Conservation (phyloP, 2,888 invertebrate genomes). For the Hemithea aestivaria region DNA sequence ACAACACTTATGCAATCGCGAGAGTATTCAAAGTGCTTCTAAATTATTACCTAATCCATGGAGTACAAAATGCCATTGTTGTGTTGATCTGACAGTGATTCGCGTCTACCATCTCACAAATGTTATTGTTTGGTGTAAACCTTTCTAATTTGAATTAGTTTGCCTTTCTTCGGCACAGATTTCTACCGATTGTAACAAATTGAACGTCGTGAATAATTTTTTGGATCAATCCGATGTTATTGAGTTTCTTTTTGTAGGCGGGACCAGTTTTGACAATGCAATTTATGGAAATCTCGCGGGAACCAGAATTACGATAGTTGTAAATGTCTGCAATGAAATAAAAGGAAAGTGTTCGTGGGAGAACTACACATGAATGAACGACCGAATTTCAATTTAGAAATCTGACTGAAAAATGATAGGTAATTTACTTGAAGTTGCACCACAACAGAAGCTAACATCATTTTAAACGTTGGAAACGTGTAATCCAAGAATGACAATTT, state of each 20-base stretch:
- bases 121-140: constrained; percentile 27
- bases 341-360: too few relatives aligned
- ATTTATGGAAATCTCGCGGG: constrained; percentile 5
- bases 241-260: constrained; percentile 5
- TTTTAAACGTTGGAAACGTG: not conserved
- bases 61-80: constrained; percentile 25
- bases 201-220: constrained; percentile 7
- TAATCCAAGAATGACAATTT: constrained; percentile 13
- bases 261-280: constrained; percentile 7
- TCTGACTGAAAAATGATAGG: too few relatives aligned
- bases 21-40: constrained; percentile 30
- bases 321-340: too few relatives aligned
- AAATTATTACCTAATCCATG: constrained; percentile 41
- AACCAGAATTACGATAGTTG: not conserved
- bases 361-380: too few relatives aligned
- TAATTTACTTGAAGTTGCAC: not conserved
- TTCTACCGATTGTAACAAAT: constrained; percentile 17
- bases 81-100: constrained; percentile 3
- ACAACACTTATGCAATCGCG: constrained; percentile 35
- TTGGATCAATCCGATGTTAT: constrained; percentile 6
- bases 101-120: constrained; percentile 11
- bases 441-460: not conserved
- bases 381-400: too few relatives aligned
- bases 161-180: constrained; percentile 32
- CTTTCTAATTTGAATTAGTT: constrained; percentile 46